These are phyloP conservation scores for Phalacrocorax brasilianus DNA, from an alignment of 2,113 vertebrate genomes.

Conservation along the genomic window DNA sequence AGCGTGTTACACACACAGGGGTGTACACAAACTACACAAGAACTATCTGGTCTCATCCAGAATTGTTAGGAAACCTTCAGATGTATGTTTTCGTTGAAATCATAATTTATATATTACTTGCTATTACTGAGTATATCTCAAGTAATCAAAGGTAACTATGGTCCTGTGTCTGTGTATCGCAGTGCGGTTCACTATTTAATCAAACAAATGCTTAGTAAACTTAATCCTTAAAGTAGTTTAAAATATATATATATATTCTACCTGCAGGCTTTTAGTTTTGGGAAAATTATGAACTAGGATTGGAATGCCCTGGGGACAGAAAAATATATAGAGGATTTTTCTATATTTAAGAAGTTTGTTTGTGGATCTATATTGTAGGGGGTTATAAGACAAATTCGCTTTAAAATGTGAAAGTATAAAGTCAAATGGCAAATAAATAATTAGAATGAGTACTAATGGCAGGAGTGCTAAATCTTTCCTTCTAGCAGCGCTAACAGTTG, in stretches of 20 bases:
- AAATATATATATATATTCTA: not conserved
- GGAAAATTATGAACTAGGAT: not conserved
- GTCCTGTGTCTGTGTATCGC: not conserved
- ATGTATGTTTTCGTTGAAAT: not conserved
- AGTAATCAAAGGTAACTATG: not conserved
- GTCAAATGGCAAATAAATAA: not conserved
- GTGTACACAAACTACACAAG: not conserved
- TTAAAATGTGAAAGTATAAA: not conserved
- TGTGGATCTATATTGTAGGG: not conserved
- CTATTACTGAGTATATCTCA: not conserved
- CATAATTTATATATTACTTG: not conserved
- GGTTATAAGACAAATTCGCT: not conserved
- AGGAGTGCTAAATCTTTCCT: not conserved
- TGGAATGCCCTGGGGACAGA: not conserved
- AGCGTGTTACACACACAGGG: not conserved
- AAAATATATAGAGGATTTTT: fast-evolving
- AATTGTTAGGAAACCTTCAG: not conserved
- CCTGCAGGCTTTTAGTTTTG: not conserved
- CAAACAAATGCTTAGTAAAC: not conserved
- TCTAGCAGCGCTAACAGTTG: not conserved
- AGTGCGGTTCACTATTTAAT: not conserved
- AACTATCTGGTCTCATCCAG: not conserved
- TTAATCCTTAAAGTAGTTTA: not conserved
- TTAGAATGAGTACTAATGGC: not conserved
- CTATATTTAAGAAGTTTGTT: not conserved